A percentile compares a stretch with the other conserved stretches of the same genome.
Evolutionary conservation across 1,140 invertebrate species (phyloP).

Genomic region (Semibalanus balanoides): DNA sequence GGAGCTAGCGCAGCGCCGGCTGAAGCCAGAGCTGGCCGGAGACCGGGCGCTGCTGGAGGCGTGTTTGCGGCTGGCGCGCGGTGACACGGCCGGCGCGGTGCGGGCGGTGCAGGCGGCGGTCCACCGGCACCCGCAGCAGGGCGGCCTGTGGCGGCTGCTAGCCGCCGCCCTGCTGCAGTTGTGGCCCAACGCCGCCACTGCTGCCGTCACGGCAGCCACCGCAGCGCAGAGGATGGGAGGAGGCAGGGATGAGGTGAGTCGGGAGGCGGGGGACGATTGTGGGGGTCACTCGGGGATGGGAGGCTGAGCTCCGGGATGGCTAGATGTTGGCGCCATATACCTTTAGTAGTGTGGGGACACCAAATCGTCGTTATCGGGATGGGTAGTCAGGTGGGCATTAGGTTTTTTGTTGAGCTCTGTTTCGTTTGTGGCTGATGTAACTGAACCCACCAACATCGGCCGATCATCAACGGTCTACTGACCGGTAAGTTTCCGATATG

Average conservation of each 20-base stretch:
- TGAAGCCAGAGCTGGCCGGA: conserved; percentile 32
- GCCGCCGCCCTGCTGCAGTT: conserved; percentile 27
- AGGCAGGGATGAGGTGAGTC: conserved; percentile 26
- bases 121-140: conserved; percentile 35
- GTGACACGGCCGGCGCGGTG: conserved; percentile 33
- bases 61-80: conserved; percentile 29
- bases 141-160: conserved; percentile 28
- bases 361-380: background rate
- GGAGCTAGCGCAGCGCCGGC: conserved; percentile 40
- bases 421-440: background rate
- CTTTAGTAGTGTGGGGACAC: background rate
- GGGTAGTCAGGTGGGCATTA: too few species aligned
- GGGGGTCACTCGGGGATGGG: too few species aligned
- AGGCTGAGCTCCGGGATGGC: background rate
- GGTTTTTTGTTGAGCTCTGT: too few species aligned
- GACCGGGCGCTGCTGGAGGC: conserved; percentile 38
- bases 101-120: conserved; percentile 34
- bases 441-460: too few species aligned
- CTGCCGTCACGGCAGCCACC: conserved; percentile 28
- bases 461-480: too few species aligned
- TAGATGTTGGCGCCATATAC: background rate
- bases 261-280: conserved; percentile 9
- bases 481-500: too few species aligned
- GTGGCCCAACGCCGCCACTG: conserved; percentile 18
- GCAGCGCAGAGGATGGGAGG: conserved; percentile 26